Base-by-base conservation (phyloP, 2,113 vertebrate genomes). In the Nycticryphes semicollaris region DNA sequence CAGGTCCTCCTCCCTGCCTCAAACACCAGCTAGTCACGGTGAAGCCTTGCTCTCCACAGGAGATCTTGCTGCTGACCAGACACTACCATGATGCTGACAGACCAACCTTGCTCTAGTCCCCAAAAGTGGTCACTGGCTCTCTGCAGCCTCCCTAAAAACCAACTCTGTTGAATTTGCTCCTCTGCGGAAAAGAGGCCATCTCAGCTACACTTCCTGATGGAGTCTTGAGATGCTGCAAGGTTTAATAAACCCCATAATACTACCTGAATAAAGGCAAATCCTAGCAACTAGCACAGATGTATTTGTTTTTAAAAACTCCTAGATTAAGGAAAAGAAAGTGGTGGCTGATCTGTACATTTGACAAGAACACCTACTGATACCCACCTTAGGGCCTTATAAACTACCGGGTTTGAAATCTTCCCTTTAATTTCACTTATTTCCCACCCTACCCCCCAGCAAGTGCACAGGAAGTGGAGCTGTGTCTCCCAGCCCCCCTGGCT, bases 401-500 rank as follows among this genome's bases (percentile, higher is more conserved):
- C 21, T 10, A 8, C 62, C 41, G 48, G 25, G 7, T 8, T 76
- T 64, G 50, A 74, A 66, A n/a, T 24, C 9, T 70, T 47, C 30
- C 22, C 14, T 64, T 47, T 27, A 5, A 14, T 1, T 33, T 37
- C n/a, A 7, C 25, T 47, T 21, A 16, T 1, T 0, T 27, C 27
- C 43, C 43, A 43, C 43, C 28, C 5, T 21, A 22, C 9, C 19
- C 20, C 28, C 35, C 3, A 1, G 14, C 21, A 45, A 74, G 16
- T 0, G 0, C 19, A 20, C 12, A 17, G 2, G 3, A 1, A 11
- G 39, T 31, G 14, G 53, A 37, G 41, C 18, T 0, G 1, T 39
- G 45, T 53, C 54, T 51, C 31, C 23, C 60, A 73, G 59, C 41
- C 33, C 22, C 37, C 31, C 41, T 5, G 14, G 23, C 48, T 22